Conservation (phyloP, 2,113 vertebrate genomes). For the Coptodon bakossiorum region DNA sequence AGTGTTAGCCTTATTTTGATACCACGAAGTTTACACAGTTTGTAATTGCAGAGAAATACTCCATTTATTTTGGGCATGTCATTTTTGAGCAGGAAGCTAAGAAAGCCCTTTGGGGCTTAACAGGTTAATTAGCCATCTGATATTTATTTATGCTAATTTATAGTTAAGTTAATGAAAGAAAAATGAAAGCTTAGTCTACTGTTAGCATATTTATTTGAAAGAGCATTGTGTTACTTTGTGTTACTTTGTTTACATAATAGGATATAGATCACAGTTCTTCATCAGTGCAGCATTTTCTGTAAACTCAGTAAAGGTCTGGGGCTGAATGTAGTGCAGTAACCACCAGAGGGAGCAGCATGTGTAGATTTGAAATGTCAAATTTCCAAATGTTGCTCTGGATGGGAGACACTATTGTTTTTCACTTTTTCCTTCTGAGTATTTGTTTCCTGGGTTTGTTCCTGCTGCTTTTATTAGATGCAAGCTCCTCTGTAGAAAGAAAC, state of each 20-base stretch:
- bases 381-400: too few species aligned
- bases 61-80: not conserved
- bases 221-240: not conserved
- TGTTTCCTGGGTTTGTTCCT: too few species aligned
- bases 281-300: not conserved
- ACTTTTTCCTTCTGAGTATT: too few species aligned
- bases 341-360: not conserved
- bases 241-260: not conserved
- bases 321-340: not conserved
- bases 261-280: not conserved
- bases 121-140: not conserved
- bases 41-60: not conserved
- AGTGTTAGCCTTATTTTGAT: not conserved
- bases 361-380: too few species aligned
- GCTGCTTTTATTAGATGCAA: too few species aligned
- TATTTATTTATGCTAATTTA: too few species aligned
- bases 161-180: too few species aligned
- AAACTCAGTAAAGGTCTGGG: not conserved
- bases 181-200: not conserved
- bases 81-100: not conserved
- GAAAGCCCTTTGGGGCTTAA: accelerated
- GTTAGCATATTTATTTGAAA: not conserved
- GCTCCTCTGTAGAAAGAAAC: too few species aligned
- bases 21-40: not conserved
- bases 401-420: too few species aligned